Conservation (phyloP, 2,888 invertebrate genomes). For the Dryomyza anilis region DNA sequence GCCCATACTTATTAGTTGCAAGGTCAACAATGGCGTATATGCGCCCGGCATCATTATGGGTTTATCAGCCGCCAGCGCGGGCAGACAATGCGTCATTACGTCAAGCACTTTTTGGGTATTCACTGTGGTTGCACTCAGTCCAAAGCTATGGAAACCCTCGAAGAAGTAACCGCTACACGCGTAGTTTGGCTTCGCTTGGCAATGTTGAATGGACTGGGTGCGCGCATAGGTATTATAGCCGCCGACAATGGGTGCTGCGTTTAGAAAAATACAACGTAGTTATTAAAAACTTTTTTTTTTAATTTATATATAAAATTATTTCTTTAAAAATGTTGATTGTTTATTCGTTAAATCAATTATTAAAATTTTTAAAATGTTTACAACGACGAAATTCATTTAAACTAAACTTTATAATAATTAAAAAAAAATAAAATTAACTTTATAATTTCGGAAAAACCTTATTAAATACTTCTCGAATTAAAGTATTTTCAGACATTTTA, state of each 20-base stretch:
- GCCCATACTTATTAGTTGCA: constrained; percentile 76
- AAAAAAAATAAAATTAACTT: too few relatives aligned
- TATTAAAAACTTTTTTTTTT: too few relatives aligned
- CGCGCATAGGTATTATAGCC: constrained; percentile 72
- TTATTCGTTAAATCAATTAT: too few relatives aligned
- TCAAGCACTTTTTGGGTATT: constrained; percentile 65
- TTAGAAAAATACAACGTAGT: background rate
- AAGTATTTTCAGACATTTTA: background rate
- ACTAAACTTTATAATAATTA: too few relatives aligned
- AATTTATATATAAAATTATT: too few relatives aligned
- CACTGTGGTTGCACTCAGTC: constrained; percentile 65
- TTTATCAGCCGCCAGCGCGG: constrained; percentile 60
- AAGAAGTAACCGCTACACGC: constrained; percentile 75
- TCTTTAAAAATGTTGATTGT: background rate
- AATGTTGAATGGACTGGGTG: constrained; percentile 68
- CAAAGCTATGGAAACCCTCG: constrained; percentile 81
- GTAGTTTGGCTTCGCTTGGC: constrained; percentile 61
- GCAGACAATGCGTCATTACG: constrained; percentile 69
- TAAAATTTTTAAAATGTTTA: too few relatives aligned
- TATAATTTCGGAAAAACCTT: too few relatives aligned
- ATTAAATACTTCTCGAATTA: too few relatives aligned
- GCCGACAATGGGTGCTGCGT: constrained; percentile 64
- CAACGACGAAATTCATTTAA: too few relatives aligned
- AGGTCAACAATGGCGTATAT: constrained; percentile 75
- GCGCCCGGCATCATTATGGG: constrained; percentile 77